A percentile compares a stretch with the other conserved stretches of the same genome.
Conservation (phyloP, 2,113 vertebrate genomes). For the Syngnathus scovelli region DNA sequence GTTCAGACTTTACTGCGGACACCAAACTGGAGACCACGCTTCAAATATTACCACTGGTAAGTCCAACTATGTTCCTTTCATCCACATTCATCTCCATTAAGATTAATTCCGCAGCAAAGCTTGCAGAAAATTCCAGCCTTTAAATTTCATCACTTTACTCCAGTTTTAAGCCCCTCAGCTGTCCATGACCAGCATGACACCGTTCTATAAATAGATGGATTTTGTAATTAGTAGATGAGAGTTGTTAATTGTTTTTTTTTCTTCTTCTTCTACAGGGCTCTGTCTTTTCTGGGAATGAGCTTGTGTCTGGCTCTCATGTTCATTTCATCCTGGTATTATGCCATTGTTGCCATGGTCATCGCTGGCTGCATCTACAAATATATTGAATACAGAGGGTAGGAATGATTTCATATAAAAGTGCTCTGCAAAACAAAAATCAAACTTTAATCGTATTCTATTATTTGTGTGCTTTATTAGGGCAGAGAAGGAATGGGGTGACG, state of each 20-base stretch:
- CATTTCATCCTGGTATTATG: constrained; percentile 95
- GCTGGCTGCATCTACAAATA: constrained; percentile 97
- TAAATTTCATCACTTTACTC: constrained; percentile 13
- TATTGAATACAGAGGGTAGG: constrained; percentile 96
- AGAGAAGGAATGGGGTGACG: constrained; percentile 97
- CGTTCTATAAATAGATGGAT: neutral
- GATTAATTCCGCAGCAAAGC: constrained; percentile 25
- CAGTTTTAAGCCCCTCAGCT: constrained; percentile 14
- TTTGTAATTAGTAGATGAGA: neutral
- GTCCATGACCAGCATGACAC: neutral
- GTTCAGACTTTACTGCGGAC: constrained; percentile 89
- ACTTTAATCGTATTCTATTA: neutral
- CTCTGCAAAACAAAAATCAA: no score
- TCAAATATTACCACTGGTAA: constrained; percentile 73
- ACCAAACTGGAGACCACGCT: constrained; percentile 86
- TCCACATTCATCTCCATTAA: constrained; percentile 7
- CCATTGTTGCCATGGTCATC: constrained; percentile 87
- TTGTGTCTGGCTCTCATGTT: constrained; percentile 96
- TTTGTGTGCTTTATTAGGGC: constrained; percentile 67
- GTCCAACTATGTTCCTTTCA: constrained; percentile 11
- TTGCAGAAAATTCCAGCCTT: constrained; percentile 14
- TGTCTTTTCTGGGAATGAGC: constrained; percentile 96
- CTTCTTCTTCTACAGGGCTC: constrained; percentile 72
- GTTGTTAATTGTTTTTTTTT: neutral
- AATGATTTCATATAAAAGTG: neutral